Evolutionary conservation across 2,888 invertebrate genomes (phyloP), one percentile per base, ranked within the genome.

Genomic region (Ochlodes sylvanus): DNA sequence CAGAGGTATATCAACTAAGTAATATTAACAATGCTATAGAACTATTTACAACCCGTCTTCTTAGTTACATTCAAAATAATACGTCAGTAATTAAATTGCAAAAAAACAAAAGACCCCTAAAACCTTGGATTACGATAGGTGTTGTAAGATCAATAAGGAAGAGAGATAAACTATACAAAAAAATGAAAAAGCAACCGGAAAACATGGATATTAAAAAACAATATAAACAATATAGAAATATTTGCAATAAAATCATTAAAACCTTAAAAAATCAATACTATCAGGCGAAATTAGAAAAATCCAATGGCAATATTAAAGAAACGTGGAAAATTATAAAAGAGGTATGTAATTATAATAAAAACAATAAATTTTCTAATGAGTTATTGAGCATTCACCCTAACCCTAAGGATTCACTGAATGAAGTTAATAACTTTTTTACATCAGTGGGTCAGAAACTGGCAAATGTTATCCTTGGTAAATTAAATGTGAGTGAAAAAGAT

Each of bases 41-140:
- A 50, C 50, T 15, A 14, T 50, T 19, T 15, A 15, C 50, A n/a
- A 15, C 4, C 50, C 50, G 17, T 3, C 15, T 17, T 17, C 50
- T 50, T 50, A 50, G 3, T 4, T 4, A 14, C 2, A 50, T 50
- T 15, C 9, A 15, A 50, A 19, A 50, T 9, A 50, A 50, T 50
- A 50, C 50, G 4, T 10, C 50, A 3, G 32, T 32, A 32, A 19
- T 3, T 50, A 17, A 50, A 50, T 2, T 17, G 50, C 15, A 19
- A 3, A 50, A 15, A 50, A 9, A 19, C 5, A 50, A 19, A 32
- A 32, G 32, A 50, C 68, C 63, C n/a, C 27, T 68, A 14, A 68
- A 68, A 54, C 68, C 68, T n/a, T 69, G 69, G 63, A 69, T 69
- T 14, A 69, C 63, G 44, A 3, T 10, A 17, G 60, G 63, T 2